Base-by-base conservation (phyloP, 2,113 vertebrate species). In the Phalacrocorax carbo region DNA sequence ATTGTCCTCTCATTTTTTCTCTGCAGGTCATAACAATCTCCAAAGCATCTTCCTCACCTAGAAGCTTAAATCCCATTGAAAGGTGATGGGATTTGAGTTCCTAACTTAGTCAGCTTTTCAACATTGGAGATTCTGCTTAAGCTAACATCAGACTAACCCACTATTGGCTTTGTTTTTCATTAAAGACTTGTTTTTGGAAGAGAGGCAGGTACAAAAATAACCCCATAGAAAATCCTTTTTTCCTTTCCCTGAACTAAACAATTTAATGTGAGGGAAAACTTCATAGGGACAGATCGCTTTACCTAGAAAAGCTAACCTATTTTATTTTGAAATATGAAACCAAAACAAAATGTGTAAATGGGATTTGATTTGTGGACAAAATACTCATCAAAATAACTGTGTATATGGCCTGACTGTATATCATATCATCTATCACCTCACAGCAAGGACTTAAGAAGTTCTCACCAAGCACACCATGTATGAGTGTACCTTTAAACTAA, bases 161-260 rank as follows among this genome's bases (percentile, higher is more conserved):
- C 3, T 65, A 40, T 60, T 86, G 19, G 13, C 4, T 86, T 72
- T 51, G 7, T 9, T 87, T 71, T 87, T 60, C 18, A 49, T 60
- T 81, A 73, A 81, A 73, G 34, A 16, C 23, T 71, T 62, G 13
- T 1, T 73, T 89, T 60, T 71, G 21, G 3, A 60, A 82, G 20
- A 69, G 18, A 19, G 7, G 2, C 23, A 62, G 10, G 13, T 16
- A 8, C 4, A 69, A 86, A 89, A 61, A 48, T 55, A 55, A 71
- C 0, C 1, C 3, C 13, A 11, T 7, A 23, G 27, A 61, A 78
- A 81, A 40, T 36, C 1, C 0, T 44, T 61, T 62, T 72, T 15
- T 55, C 6, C 7, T 51, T 86, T 81, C 42, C 13, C 44, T 65
- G 12, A 46, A n/a, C 17, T 38, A 13, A 80, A 23, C 3, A 64